Percentiles rank a stretch among this genome's conserved stretches.
phyloP scores from a whole-genome alignment of 2,113 vertebrate species.

The Sardina pilchardus region DNA sequence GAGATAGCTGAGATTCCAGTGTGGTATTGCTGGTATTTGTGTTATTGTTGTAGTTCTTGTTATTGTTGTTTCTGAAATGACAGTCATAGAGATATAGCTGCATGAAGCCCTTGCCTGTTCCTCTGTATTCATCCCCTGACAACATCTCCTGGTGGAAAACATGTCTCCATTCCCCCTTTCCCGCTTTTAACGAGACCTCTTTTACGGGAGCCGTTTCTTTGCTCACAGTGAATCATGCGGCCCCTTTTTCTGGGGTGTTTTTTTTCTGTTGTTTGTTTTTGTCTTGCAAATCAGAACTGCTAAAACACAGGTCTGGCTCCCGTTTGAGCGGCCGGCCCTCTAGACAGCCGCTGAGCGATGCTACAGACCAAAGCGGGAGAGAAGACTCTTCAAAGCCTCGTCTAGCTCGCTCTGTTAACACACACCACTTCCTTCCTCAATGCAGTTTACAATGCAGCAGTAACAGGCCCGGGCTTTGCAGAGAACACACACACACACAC shows the following conservation, averaged over 20 bases:
- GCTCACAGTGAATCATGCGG: conserved; percentile 46
- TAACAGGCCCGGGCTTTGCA: not conserved
- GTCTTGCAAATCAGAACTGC: conserved; percentile 58
- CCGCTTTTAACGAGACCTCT: conserved; percentile 51
- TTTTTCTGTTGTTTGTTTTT: conserved; percentile 38
- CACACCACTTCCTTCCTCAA: conserved; percentile 45
- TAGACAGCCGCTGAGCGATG: conserved; percentile 39
- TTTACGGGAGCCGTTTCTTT: conserved; percentile 57
- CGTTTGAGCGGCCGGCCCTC: conserved; percentile 30
- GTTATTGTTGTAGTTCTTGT: not conserved
- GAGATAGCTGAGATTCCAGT: not conserved
- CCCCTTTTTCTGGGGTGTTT: not conserved
- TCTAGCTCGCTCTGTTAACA: conserved; percentile 31
- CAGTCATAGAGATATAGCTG: not conserved
- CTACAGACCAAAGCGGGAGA: conserved; percentile 27
- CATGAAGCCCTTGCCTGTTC: not conserved
- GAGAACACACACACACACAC: not conserved
- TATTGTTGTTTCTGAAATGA: not conserved
- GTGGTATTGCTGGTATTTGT: not conserved
- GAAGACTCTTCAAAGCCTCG: conserved; percentile 28
- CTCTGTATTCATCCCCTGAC: not conserved
- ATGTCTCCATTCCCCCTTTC: conserved; percentile 8
- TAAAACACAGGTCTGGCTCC: conserved; percentile 35
- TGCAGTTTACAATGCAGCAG: conserved; percentile 33
- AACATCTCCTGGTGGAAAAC: conserved; percentile 26